These are phyloP conservation scores for Plebejus anna DNA, from an alignment of 2,888 invertebrate genomes.

Conservation along the genomic window DNA sequence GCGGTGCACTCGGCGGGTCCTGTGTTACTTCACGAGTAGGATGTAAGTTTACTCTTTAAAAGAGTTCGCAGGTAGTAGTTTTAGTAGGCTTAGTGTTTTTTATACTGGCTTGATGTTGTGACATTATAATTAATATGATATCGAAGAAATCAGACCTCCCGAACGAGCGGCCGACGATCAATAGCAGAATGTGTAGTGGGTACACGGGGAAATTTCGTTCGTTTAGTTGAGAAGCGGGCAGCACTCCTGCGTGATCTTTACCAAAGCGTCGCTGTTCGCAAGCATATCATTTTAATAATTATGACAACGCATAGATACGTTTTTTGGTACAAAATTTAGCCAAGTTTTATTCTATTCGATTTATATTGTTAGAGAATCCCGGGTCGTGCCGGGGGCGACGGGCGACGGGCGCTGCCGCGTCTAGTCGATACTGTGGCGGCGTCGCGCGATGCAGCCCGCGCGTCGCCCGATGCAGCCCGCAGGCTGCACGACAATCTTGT, in stretches of 20 bases:
- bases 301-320: slow-evolving; percentile 68
- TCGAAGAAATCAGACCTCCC: slow-evolving; percentile 61
- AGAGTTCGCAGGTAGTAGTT: slow-evolving; percentile 79
- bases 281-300: slow-evolving; percentile 72
- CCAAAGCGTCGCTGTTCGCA: slow-evolving; percentile 77
- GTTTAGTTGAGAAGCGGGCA: slow-evolving; percentile 57
- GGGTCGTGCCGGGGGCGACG: slow-evolving; percentile 55
- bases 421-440: slow-evolving; percentile 53
- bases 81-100: slow-evolving; percentile 80
- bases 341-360: slow-evolving; percentile 73
- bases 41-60: slow-evolving; percentile 77
- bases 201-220: slow-evolving; percentile 48
- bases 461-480: slow-evolving; percentile 44
- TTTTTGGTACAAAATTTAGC: slow-evolving; percentile 74
- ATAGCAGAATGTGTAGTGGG: slow-evolving; percentile 76
- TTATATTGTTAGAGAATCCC: slow-evolving; percentile 74
- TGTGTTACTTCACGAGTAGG: slow-evolving; percentile 76
- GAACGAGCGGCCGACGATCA: slow-evolving; percentile 68
- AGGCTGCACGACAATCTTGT: slow-evolving; percentile 56
- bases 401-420: slow-evolving; percentile 48
- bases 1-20: slow-evolving; percentile 45
- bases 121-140: slow-evolving; percentile 74
- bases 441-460: slow-evolving; percentile 28
- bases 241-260: slow-evolving; percentile 63
- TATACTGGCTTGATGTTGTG: slow-evolving; percentile 81